Evolutionary conservation across 2,797 vertebrate genomes (phyloP).

Genomic region (Hoplostethus atlanticus): DNA sequence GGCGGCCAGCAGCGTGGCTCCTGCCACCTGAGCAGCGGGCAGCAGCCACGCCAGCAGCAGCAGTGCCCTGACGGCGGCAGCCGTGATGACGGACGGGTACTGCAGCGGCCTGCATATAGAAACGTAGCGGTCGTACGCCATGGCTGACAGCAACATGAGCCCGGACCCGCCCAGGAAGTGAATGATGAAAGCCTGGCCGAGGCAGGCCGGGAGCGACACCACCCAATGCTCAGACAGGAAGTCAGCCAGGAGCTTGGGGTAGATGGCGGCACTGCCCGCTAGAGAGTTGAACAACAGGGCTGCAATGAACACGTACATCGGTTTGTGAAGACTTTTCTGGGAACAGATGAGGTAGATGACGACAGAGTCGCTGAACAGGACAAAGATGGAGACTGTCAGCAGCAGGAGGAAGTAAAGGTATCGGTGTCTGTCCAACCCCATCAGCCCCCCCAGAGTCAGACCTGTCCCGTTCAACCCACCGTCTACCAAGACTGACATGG

Average conservation of each 20-base stretch:
- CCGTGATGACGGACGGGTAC: slow-evolving; percentile 11
- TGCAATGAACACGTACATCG: slow-evolving; percentile 43
- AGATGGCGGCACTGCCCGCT: neutral
- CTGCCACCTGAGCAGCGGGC: neutral
- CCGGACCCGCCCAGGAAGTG: neutral
- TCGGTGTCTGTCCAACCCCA: neutral
- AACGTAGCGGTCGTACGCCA: slow-evolving; percentile 46
- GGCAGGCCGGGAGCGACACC: slow-evolving; percentile 5
- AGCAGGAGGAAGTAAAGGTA: slow-evolving; percentile 20
- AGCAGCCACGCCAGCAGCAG: slow-evolving; percentile 40
- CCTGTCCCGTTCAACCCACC: neutral
- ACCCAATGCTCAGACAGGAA: neutral
- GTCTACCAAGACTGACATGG: neutral
- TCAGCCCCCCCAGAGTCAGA: slow-evolving; percentile 13
- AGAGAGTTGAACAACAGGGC: slow-evolving; percentile 42
- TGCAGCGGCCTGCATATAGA: slow-evolving; percentile 38
- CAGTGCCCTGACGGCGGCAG: neutral
- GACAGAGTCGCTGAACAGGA: slow-evolving; percentile 29
- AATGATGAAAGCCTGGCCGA: slow-evolving; percentile 9
- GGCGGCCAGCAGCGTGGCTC: neutral
- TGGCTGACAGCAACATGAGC: slow-evolving; percentile 35
- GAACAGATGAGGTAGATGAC: slow-evolving; percentile 36
- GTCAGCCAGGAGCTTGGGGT: slow-evolving; percentile 36
- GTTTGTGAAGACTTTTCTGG: slow-evolving; percentile 27
- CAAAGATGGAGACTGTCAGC: slow-evolving; percentile 10